Conservation (phyloP, 2,113 vertebrate genomes). For the Malurus alboscapulatus region DNA sequence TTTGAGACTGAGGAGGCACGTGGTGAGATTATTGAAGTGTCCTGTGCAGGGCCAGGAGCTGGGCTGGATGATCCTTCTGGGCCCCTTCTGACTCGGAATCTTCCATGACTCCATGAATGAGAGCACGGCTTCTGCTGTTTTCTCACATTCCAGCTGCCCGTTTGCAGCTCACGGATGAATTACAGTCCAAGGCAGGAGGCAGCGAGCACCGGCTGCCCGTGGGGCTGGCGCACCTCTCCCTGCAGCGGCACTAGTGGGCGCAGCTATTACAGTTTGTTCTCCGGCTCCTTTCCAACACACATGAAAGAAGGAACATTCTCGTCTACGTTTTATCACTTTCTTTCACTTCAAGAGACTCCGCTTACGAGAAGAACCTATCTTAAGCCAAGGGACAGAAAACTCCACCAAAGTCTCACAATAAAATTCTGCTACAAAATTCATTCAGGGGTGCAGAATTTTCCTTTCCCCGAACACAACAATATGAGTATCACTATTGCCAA, state of each 20-base stretch:
- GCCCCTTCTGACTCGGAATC: background rate
- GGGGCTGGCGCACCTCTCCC: background rate
- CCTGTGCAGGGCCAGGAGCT: too few species aligned
- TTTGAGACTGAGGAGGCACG: background rate
- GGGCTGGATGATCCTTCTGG: background rate
- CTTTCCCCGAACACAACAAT: background rate
- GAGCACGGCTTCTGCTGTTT: background rate
- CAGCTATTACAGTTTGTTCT: background rate
- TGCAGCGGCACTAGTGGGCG: background rate
- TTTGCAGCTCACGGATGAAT: background rate
- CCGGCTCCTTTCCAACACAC: background rate
- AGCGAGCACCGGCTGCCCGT: background rate
- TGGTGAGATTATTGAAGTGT: background rate
- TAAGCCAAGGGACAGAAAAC: background rate
- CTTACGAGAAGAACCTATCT: background rate
- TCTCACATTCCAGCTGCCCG: background rate
- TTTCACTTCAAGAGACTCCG: background rate
- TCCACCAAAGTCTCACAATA: accelerated
- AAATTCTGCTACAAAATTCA: background rate
- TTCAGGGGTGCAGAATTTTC: background rate
- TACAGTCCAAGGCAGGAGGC: background rate
- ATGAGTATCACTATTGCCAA: background rate
- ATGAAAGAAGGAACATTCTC: background rate
- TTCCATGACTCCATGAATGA: background rate
- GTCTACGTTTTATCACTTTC: background rate